These are phyloP conservation scores for Henricia sp. DNA, from an alignment of 53 echinoderm and acorn worm species.

Conservation along the genomic window DNA sequence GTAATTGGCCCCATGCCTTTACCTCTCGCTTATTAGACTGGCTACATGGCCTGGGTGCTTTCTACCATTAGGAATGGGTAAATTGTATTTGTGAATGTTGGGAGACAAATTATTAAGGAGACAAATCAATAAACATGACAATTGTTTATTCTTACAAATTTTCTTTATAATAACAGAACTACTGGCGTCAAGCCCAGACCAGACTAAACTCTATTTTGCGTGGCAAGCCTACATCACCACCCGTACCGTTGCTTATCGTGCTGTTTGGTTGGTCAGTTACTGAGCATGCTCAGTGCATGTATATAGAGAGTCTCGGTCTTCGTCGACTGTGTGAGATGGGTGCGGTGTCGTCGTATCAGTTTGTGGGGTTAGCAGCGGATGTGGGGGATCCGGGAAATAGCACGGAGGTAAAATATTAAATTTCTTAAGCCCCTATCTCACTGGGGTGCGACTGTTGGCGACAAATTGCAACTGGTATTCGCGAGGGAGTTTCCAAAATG, in stretches of 20 bases:
- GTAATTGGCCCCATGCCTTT: too few species aligned
- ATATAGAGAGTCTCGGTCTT: slow-evolving; percentile 36
- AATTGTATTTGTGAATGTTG: too few species aligned
- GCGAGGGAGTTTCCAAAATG: too few species aligned
- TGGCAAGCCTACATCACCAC: slow-evolving; percentile 59
- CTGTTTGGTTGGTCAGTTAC: slow-evolving; percentile 51
- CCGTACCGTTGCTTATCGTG: slow-evolving; percentile 64
- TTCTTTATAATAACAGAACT: slow-evolving; percentile 9
- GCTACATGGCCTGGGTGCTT: too few species aligned
- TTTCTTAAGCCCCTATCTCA: neutral
- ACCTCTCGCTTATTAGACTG: too few species aligned
- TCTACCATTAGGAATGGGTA: too few species aligned
- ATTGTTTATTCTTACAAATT: too few species aligned
- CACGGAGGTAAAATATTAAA: slow-evolving; percentile 49
- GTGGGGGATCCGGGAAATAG: slow-evolving; percentile 39
- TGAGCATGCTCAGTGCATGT: slow-evolving; percentile 46
- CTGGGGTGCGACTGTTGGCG: too few species aligned
- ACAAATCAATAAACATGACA: too few species aligned
- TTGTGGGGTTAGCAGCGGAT: slow-evolving; percentile 29
- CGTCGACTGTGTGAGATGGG: slow-evolving; percentile 16
- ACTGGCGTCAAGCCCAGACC: slow-evolving; percentile 11
- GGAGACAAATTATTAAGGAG: too few species aligned
- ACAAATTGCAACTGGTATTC: too few species aligned
- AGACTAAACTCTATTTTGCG: slow-evolving; percentile 63
- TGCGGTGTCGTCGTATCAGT: slow-evolving; percentile 53